Evolutionary conservation across 2,797 vertebrate species (phyloP).

Genomic region (Rhinophrynus dorsalis): DNA sequence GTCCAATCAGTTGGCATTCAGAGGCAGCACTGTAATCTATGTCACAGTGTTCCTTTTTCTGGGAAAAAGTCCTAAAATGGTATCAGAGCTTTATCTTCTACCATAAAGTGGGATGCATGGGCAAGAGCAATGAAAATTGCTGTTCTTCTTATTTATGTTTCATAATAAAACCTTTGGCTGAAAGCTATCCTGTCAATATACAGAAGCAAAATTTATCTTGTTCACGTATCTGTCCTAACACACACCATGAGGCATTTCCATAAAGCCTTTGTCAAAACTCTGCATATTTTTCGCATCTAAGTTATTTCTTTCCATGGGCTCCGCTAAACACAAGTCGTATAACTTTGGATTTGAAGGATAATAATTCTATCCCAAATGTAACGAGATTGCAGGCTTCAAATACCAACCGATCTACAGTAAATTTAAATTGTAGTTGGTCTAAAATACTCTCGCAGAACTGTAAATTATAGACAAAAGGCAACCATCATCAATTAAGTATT

Average conservation of each 20-base stretch:
- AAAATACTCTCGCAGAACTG: slow-evolving; percentile 3
- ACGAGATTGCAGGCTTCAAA: slow-evolving; percentile 16
- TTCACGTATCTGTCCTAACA: slow-evolving; percentile 21
- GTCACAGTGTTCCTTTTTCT: slow-evolving; percentile 10
- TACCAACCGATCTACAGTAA: not conserved
- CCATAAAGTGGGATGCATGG: slow-evolving; percentile 6
- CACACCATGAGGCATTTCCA: slow-evolving; percentile 28
- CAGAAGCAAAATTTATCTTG: slow-evolving; percentile 15
- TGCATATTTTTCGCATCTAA: slow-evolving; percentile 23
- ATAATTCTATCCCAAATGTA: slow-evolving; percentile 28
- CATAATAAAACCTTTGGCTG: slow-evolving; percentile 36
- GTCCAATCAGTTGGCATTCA: not conserved
- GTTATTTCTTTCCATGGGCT: slow-evolving; percentile 35
- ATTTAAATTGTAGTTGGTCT: slow-evolving; percentile 14
- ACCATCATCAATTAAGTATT: not conserved
- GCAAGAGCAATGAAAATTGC: not conserved
- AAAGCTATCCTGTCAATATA: slow-evolving; percentile 19
- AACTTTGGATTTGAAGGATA: slow-evolving; percentile 38
- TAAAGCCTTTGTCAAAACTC: slow-evolving; percentile 40
- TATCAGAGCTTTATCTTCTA: slow-evolving; percentile 1
- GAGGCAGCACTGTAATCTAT: not conserved
- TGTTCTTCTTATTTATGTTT: slow-evolving; percentile 32
- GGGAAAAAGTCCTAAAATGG: not conserved
- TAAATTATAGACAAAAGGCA: slow-evolving; percentile 19
- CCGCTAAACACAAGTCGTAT: slow-evolving; percentile 31